Percentiles rank a stretch among this genome's conserved stretches.
phyloP scores from a whole-genome alignment of 1,140 invertebrate species.

The Atta texana region DNA sequence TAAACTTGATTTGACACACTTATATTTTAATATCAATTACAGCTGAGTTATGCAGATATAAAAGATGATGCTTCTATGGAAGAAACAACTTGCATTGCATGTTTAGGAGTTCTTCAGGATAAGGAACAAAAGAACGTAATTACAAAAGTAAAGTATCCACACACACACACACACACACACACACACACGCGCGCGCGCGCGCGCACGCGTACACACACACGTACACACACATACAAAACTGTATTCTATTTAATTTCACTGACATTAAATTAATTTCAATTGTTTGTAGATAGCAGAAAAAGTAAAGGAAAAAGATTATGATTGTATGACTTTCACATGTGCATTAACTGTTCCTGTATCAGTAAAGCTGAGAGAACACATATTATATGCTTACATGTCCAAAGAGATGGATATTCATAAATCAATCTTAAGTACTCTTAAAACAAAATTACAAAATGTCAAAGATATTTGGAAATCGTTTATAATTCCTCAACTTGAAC shows the following conservation, averaged over 20 bases:
- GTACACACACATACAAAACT: not conserved
- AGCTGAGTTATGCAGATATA: slow-evolving; percentile 76
- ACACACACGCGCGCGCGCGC: no score
- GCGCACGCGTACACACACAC: no score
- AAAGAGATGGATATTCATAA: slow-evolving; percentile 75
- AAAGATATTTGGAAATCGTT: slow-evolving; percentile 91
- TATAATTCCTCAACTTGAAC: slow-evolving; percentile 84
- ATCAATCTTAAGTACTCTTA: slow-evolving; percentile 61
- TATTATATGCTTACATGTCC: slow-evolving; percentile 83
- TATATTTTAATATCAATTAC: slow-evolving; percentile 46
- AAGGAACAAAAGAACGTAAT: slow-evolving; percentile 84
- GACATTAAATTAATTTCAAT: not conserved
- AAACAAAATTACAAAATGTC: slow-evolving; percentile 83
- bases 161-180: no score
- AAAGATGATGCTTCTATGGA: slow-evolving; percentile 73
- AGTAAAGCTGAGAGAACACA: slow-evolving; percentile 84
- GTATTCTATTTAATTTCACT: slow-evolving; percentile 49
- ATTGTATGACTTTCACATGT: slow-evolving; percentile 85
- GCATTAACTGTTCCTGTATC: slow-evolving; percentile 86
- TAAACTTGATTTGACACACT: not conserved
- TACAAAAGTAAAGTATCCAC: slow-evolving; percentile 78
- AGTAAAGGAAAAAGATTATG: slow-evolving; percentile 81
- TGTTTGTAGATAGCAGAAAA: slow-evolving; percentile 81
- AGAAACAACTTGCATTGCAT: slow-evolving; percentile 86
- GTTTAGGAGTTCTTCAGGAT: slow-evolving; percentile 89